Conservation (phyloP, 2,888 invertebrate species). For the Drosophila austrosaltans region DNA sequence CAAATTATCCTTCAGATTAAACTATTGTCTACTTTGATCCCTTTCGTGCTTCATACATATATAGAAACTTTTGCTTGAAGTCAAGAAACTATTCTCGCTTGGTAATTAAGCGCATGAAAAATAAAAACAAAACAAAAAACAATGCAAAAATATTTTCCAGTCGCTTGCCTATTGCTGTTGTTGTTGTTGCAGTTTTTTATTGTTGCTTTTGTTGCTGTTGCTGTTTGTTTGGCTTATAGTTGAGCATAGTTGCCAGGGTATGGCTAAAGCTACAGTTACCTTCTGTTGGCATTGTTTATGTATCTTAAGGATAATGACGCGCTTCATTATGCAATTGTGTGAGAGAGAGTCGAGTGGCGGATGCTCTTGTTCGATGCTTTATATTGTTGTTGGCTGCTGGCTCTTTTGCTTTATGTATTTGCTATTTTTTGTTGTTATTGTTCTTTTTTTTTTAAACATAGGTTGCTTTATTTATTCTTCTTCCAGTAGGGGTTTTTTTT, state of each 20-base stretch:
- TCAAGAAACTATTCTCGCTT: constrained; percentile 56
- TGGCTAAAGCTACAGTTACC: constrained; percentile 35
- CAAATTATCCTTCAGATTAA: constrained; percentile 1
- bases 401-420: constrained; percentile 55
- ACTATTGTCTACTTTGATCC: constrained; percentile 7
- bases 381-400: constrained; percentile 17
- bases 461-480: constrained; percentile 34
- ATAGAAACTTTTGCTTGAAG: constrained; percentile 37
- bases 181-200: constrained; percentile 46
- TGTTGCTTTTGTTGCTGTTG: constrained; percentile 24
- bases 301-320: constrained; percentile 78
- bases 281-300: constrained; percentile 69
- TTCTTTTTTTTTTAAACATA: constrained; percentile 28
- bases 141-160: constrained; percentile 66
- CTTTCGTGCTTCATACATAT: background rate
- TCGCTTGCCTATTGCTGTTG: constrained; percentile 56
- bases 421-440: constrained; percentile 25
- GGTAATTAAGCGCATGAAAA: constrained; percentile 65
- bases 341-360: constrained; percentile 37
- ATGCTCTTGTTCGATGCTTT: constrained; percentile 16
- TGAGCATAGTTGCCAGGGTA: constrained; percentile 48
- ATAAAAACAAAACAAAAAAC: constrained; percentile 46
- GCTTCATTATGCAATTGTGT: constrained; percentile 73
- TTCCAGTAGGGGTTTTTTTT: constrained; percentile 37
- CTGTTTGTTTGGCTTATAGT: constrained; percentile 65